These are phyloP conservation scores for Heterotis niloticus DNA, from an alignment of 2,113 vertebrate genomes.

Conservation along the genomic window DNA sequence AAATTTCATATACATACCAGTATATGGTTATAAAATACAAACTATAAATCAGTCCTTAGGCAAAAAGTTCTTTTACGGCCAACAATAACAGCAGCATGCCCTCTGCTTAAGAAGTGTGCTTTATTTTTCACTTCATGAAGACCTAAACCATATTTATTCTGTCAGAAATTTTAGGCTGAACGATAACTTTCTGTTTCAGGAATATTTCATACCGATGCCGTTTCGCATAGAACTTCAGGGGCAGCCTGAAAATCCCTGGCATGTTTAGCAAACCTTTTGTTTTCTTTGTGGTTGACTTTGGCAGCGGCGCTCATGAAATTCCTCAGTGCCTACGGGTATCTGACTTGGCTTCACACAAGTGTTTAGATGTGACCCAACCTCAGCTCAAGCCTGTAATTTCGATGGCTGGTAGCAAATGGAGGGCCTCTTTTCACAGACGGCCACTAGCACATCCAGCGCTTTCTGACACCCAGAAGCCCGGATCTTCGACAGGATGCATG, in stretches of 20 bases:
- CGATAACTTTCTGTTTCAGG: neutral
- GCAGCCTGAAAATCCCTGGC: neutral
- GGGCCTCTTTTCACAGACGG: neutral
- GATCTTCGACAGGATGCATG: too few species aligned
- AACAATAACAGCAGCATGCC: constrained; percentile 9
- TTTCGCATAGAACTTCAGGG: neutral
- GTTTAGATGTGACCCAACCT: constrained; percentile 27
- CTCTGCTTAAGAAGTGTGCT: neutral
- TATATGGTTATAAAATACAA: constrained; percentile 9
- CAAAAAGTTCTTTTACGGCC: constrained; percentile 6
- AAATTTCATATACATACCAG: constrained; percentile 3
- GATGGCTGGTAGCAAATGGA: constrained; percentile 18
- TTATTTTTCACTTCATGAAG: constrained; percentile 9
- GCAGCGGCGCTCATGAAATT: constrained; percentile 19
- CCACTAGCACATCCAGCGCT: neutral
- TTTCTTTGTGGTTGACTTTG: constrained; percentile 19
- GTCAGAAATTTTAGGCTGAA: neutral
- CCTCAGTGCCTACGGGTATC: constrained; percentile 25
- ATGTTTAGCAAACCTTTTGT: constrained; percentile 17
- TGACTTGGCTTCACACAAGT: constrained; percentile 27
- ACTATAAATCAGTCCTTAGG: constrained; percentile 14
- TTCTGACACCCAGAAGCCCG: neutral
- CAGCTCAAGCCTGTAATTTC: constrained; percentile 30
- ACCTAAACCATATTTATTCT: neutral
- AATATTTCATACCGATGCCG: neutral